These are phyloP conservation scores for Aix galericulata DNA, from an alignment of 2,113 vertebrate species.

Conservation along the genomic window DNA sequence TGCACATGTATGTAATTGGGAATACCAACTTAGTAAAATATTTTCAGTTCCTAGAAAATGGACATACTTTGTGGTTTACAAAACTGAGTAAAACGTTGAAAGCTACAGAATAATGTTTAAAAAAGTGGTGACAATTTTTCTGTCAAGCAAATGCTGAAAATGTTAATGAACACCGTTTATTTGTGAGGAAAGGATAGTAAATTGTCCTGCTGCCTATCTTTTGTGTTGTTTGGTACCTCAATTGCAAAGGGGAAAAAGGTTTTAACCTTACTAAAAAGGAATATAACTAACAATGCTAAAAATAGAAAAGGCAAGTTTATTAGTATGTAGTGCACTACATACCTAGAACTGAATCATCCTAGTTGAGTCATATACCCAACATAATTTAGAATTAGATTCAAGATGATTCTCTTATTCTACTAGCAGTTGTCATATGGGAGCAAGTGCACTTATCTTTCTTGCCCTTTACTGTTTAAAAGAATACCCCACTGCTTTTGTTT, in stretches of 20 bases:
- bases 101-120: neutral
- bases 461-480: conserved; percentile 40
- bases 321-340: neutral
- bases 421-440: conserved; percentile 3
- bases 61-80: neutral
- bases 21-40: neutral
- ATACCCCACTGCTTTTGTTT: conserved; percentile 20
- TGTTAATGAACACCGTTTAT: neutral
- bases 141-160: neutral
- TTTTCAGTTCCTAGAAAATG: neutral
- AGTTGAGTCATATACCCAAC: conserved; percentile 38
- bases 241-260: neutral
- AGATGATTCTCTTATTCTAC: conserved; percentile 30
- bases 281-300: neutral
- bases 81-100: neutral
- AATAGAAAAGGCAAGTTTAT: conserved; percentile 37
- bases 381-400: conserved; percentile 59
- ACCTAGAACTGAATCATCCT: conserved; percentile 15
- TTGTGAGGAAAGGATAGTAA: neutral
- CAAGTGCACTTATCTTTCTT: conserved; percentile 35
- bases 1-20: neutral
- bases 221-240: neutral
- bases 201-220: neutral
- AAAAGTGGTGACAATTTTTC: neutral
- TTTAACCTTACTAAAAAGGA: neutral